Percentiles rank a stretch among this genome's conserved stretches.
phyloP scores from a whole-genome alignment of 2,888 invertebrate genomes.

The Cosmia trapezina region DNA sequence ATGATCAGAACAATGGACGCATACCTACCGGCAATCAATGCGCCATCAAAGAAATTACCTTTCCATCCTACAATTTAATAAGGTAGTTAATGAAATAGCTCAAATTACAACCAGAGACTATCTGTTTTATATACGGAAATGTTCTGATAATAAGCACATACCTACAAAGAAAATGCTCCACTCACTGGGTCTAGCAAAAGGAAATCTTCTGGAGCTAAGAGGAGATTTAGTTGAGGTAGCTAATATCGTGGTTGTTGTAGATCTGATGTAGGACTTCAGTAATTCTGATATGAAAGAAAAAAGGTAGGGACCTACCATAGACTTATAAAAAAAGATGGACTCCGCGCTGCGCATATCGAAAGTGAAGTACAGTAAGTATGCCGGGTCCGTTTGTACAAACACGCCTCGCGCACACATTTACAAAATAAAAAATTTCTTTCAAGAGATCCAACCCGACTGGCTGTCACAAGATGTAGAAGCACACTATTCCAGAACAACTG shows the following conservation, averaged over 20 bases:
- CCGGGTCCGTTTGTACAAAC: no score
- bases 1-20: constrained; percentile 71
- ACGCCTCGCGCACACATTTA: no score
- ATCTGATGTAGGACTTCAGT: not conserved
- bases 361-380: no score
- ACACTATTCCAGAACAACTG: no score
- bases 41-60: constrained; percentile 74
- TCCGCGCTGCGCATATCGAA: no score
- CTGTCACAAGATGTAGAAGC: no score
- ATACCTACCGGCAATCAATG: constrained; percentile 72
- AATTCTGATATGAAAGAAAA: no score
- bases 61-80: constrained; percentile 60
- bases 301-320: no score
- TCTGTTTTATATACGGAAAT: constrained; percentile 1
- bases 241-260: not conserved
- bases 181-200: not conserved
- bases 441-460: no score
- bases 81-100: constrained; percentile 32
- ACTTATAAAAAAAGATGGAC: no score
- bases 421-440: no score
- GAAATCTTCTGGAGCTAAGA: not conserved
- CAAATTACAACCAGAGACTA: constrained; percentile 20
- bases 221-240: not conserved
- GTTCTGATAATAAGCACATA: not conserved
- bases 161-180: not conserved